Base-by-base conservation (phyloP, 1,140 invertebrate genomes). In the Stegodyphus dumicola region DNA sequence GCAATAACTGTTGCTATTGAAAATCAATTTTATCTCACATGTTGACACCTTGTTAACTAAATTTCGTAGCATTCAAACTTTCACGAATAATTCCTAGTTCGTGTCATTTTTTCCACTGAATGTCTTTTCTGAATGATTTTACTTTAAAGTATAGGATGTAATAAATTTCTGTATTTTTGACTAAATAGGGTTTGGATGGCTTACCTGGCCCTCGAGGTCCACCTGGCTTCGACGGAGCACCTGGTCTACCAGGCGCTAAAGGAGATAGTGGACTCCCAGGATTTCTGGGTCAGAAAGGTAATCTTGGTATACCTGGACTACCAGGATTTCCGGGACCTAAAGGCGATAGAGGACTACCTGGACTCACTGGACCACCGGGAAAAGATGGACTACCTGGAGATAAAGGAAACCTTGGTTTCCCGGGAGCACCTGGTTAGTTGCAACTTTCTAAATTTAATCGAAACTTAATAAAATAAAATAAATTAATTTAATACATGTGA, bases 211-310 rank as follows among this genome's bases (percentile, higher is more conserved):
- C 77, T 51, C 48, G 56, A 65, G 84, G 87, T 10, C 13, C 94
- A 53, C 93, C 93, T 11, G 95, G 95, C 73, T 93, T 93, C 77
- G 94, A 95, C 17, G 94, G 93, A 49, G 91, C 95, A 70, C 86
- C 93, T 75, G 96, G 96, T 54, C 75, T 89, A 10, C 89, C 89
- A 60, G 90, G 90, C 56, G 86, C 88, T 7, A 90, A 90, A 86
- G 90, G 90, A 9, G 89, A 90, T 5, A 51, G 65, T 54, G 86
- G 87, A 65, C 87, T 92, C 11, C 88, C 91, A 56, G 94, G 94
- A 13, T 90, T 88, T 91, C 7, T 92, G 84, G 60, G 87, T 71
- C 78, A 74, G 15, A n/a, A 77, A n/a, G 77, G 77, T 10, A 87
- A 92, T 11, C 88, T 91, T 64, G 94, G 94, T 11, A 90, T 87